Base-by-base conservation (phyloP, 2,888 invertebrate genomes). In the Chrysopilus asiliformis region DNA sequence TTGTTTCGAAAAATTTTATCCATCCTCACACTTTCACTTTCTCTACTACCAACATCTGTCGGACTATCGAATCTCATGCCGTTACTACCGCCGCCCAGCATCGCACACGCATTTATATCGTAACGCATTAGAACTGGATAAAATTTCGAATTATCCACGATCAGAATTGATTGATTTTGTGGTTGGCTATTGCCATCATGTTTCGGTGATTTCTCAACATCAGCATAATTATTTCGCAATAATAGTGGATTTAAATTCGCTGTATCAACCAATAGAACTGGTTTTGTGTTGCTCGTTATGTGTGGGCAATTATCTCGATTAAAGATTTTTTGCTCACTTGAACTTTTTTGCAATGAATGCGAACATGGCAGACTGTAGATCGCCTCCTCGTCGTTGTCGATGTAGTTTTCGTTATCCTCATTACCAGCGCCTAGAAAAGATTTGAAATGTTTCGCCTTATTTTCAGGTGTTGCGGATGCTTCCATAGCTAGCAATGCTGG, bases 61-160 rank as follows among this genome's bases (percentile, higher is more conserved):
- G 19, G 32, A 8, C 28, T 22, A 22, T 22, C 22, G 7, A 22
- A 22, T 22, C 10, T 22, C 10, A 22, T 8, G 7, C 22, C 22
- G 10, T 10, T 10, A 22, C 22, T 22, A 22, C 10, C 22, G 22
- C 22, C 22, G 7, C 22, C 22, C 10, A 22, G 7, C 15, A 27
- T 29, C 4, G 37, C 30, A 29, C 24, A 34, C 30, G 39, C 33
- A 32, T 42, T 38, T n/a, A 45, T 43, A 37, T 45, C 42, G 28
- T 43, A 43, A 19, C 36, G 34, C 40, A 42, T 43, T 37, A 43
- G 34, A 22, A 45, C 34, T 30, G 45, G 45, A 39, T 43, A 43
- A 32, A 28, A 45, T 32, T 40, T 29, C n/a, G 45, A 38, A 39
- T 45, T 45, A 36, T 45, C 43, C 19, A 45, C 37, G 34, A 45